phyloP scores from a whole-genome alignment of 2,888 invertebrate species.

The Anthophora plumipes region DNA sequence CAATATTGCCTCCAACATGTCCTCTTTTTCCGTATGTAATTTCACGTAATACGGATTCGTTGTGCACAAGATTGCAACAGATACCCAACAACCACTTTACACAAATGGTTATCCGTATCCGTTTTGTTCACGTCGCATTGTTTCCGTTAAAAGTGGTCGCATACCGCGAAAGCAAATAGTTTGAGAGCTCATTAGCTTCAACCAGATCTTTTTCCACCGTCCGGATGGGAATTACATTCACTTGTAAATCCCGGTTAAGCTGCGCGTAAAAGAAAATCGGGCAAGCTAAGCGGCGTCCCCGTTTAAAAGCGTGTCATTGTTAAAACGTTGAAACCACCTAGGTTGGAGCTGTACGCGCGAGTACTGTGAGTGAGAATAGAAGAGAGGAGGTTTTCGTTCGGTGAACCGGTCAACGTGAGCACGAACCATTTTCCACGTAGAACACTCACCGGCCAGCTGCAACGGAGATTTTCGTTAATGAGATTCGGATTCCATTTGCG shows the following conservation, averaged over 20 bases:
- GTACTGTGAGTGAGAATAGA: too few relatives aligned
- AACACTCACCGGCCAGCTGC: background rate
- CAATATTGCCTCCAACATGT: background rate
- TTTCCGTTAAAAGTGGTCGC: background rate
- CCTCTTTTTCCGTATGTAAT: accelerated
- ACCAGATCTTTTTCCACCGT: background rate
- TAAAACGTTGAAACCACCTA: conserved; percentile 21
- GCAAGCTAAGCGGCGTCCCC: background rate
- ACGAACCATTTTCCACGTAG: too few relatives aligned
- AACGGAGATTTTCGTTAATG: conserved; percentile 46
- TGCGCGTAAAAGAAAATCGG: conserved; percentile 7
- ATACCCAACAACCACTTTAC: background rate
- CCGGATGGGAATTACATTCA: conserved; percentile 8
- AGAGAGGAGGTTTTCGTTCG: background rate
- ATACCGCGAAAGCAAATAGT: conserved; percentile 1
- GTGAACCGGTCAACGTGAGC: conserved; percentile 29
- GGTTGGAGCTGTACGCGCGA: too few relatives aligned
- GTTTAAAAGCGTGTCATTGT: conserved; percentile 43
- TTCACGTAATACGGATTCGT: background rate
- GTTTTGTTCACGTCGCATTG: background rate
- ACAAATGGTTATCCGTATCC: background rate
- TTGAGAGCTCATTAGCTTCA: conserved; percentile 20
- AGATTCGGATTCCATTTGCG: conserved; percentile 43
- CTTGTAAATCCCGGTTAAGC: conserved; percentile 21
- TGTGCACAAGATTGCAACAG: too few relatives aligned